Conservation (phyloP, 2,797 vertebrate species). For the Carcharodon carcharias region DNA sequence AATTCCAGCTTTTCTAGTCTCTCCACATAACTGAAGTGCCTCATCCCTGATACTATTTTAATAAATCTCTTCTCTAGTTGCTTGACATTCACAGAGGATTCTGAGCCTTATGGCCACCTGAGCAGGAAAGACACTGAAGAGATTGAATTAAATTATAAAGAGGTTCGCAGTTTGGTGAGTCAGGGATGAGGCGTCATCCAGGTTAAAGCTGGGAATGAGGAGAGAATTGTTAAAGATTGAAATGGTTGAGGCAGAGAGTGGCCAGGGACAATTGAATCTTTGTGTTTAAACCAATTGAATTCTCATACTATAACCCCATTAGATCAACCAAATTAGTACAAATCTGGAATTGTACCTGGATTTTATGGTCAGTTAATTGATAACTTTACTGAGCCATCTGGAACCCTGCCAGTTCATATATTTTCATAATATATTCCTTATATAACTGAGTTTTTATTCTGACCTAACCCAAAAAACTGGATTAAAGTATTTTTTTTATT, state of each 20-base stretch:
- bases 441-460: neutral
- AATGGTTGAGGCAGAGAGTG: neutral
- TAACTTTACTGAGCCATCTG: neutral
- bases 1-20: neutral
- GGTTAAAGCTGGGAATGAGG: neutral
- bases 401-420: neutral
- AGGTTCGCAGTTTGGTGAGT: neutral
- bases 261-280: neutral
- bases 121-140: neutral
- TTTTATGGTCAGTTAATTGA: neutral
- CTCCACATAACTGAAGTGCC: no score
- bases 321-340: neutral
- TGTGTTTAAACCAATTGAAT: neutral
- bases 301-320: neutral
- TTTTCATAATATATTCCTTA: neutral
- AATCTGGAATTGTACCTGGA: neutral
- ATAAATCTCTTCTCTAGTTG: neutral
- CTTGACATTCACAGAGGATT: neutral
- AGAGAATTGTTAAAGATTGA: neutral
- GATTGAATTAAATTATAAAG: neutral
- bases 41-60: neutral
- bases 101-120: neutral
- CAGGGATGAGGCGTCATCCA: neutral
- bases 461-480: no score
- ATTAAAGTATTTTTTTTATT: neutral